Percentiles rank a stretch among this genome's conserved stretches.
Conservation (phyloP, 2,797 vertebrate species). For the Micrastur ruficollis region DNA sequence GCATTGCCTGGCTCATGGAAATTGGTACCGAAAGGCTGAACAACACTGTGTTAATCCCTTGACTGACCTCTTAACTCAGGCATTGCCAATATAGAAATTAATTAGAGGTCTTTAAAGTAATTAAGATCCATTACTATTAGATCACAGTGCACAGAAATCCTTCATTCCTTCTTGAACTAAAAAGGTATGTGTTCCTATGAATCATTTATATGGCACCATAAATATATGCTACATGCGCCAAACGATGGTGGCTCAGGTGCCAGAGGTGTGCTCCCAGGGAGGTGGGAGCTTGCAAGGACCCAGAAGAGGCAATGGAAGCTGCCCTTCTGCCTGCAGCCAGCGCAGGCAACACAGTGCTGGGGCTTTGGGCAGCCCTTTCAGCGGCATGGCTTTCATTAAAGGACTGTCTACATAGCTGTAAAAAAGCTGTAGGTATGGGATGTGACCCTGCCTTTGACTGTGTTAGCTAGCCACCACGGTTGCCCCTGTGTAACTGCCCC, state of each 20-base stretch:
- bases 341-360: fast-evolving
- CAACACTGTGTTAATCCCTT: slow-evolving; percentile 1
- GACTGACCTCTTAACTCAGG: background rate
- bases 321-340: background rate
- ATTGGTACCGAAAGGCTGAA: background rate
- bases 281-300: background rate
- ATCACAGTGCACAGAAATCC: background rate
- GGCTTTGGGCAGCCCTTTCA: background rate
- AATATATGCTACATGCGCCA: background rate
- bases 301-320: background rate
- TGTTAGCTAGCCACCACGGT: fast-evolving
- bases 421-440: background rate
- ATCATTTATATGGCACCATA: background rate
- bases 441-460: background rate
- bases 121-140: slow-evolving; percentile 39
- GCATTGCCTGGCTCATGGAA: background rate
- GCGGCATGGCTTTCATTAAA: background rate
- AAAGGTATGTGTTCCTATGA: background rate
- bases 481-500: background rate
- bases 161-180: slow-evolving; percentile 31
- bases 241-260: fast-evolving
- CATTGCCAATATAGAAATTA: slow-evolving; percentile 44
- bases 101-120: slow-evolving; percentile 51
- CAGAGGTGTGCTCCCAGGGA: background rate
- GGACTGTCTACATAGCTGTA: fast-evolving